Base-by-base conservation (phyloP, 2,888 invertebrate species). In the Aphrophora alni region DNA sequence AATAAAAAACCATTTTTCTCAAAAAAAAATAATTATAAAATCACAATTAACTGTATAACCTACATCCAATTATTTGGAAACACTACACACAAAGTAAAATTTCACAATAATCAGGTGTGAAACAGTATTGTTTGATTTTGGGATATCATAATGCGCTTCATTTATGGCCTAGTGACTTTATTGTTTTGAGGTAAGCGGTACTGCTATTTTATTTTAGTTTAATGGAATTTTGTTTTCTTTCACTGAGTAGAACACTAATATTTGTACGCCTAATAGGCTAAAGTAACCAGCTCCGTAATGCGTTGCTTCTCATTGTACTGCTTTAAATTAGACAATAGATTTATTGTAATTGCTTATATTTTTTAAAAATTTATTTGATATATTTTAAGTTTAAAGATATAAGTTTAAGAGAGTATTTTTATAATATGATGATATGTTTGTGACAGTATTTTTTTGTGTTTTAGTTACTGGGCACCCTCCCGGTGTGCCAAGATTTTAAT, bases 401-500 rank as follows among this genome's bases (percentile, higher is more conserved):
- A 73, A 69, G 33, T 33, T 68, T 21, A 5, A 73, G 38, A 73
- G 10, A n/a, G 10, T 44, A 72, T 44, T 78, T 44, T 71, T 78
- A 17, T 38, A 38, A n/a, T 71, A 17, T 77, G 21, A 51, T 68
- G 21, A 28, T 28, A n/a, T 26, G 17, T 28, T 74, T 38, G 69
- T 38, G 38, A 69, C 38, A 44, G 44, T 81, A 70, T 77, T 80
- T 77, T 82, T 38, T 81, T 81, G 76, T 83, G 82, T 94, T 95
- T 88, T 95, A 98, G 98, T 98, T 97, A 96, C 98, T 97, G 97
- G 98, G 97, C 97, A 98, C 96, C 97, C 97, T 97, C 97, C 98
- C 95, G 96, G 97, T 97, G 95, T 98, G 96, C 98, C 97, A 96
- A 96, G 98, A 97, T 98, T 98, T 97, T 98, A 98, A 97, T 95